Evolutionary conservation across 2,797 vertebrate genomes (phyloP).

Genomic region (Apogon hyalosoma): DNA sequence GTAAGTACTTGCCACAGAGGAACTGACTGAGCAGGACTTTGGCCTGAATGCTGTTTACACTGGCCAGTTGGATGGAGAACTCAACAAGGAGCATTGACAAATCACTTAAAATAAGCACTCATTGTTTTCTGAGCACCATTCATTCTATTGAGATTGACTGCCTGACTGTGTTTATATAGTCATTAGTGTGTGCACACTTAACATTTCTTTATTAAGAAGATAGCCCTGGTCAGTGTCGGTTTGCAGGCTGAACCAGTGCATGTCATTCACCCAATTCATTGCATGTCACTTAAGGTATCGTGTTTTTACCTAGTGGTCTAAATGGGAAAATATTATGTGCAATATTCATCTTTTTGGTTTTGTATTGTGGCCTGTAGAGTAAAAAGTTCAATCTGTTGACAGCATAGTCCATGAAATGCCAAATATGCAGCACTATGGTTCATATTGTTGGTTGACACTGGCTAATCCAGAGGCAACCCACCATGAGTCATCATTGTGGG

Average conservation of each 20-base stretch:
- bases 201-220: conserved; percentile 32
- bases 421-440: conserved; percentile 52
- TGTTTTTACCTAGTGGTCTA: conserved; percentile 7
- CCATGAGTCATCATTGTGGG: conserved; percentile 75
- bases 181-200: conserved; percentile 28
- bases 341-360: conserved; percentile 19
- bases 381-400: conserved; percentile 42
- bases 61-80: conserved; percentile 45
- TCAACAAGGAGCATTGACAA: conserved; percentile 56
- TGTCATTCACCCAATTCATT: conserved; percentile 12
- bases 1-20: conserved; percentile 61
- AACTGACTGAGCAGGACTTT: conserved; percentile 58
- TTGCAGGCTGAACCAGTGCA: conserved; percentile 14
- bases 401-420: conserved; percentile 46
- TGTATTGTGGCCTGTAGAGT: conserved; percentile 8
- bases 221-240: conserved; percentile 17
- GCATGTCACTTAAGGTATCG: conserved; percentile 1
- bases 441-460: conserved; percentile 67
- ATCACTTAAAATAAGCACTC: conserved; percentile 55
- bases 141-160: conserved; percentile 45
- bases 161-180: conserved; percentile 53
- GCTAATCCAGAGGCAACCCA: conserved; percentile 71
- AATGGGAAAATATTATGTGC: conserved; percentile 9
- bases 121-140: conserved; percentile 65
- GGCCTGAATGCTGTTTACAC: conserved; percentile 62